A percentile compares a stretch with the other conserved stretches of the same genome.
phyloP scores from a whole-genome alignment of 2,888 invertebrate genomes.

The Nephrotoma guestfalica region DNA sequence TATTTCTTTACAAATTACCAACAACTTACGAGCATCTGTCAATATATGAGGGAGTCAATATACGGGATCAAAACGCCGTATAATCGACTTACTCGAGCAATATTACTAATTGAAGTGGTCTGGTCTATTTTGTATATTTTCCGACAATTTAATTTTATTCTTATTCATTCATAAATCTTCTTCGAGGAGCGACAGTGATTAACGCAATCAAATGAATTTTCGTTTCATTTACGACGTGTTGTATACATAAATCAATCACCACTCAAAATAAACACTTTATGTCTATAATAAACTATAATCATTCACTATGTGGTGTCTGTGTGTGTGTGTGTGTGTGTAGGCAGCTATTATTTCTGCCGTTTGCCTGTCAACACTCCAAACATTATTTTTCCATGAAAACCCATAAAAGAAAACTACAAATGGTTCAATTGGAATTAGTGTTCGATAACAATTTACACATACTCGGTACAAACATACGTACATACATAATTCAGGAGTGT shows the following conservation, averaged over 20 bases:
- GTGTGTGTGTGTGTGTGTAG: too few species aligned
- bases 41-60: too few species aligned
- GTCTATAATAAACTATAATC: neutral
- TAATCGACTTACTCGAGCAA: too few species aligned
- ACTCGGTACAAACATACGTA: neutral
- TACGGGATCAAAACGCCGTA: too few species aligned
- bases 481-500: neutral
- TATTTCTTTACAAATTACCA: too few species aligned
- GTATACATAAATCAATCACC: neutral
- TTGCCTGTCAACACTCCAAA: neutral
- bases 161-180: too few species aligned
- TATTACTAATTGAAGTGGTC: too few species aligned
- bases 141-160: too few species aligned
- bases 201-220: neutral
- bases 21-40: too few species aligned
- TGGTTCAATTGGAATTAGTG: neutral
- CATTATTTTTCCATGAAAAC: neutral
- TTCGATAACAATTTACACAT: neutral
- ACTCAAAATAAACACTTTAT: neutral
- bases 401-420: neutral
- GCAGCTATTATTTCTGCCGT: neutral
- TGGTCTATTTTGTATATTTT: too few species aligned
- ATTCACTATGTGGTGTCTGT: neutral
- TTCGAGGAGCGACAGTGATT: neutral
- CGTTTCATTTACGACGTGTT: neutral